Evolutionary conservation across 1,140 invertebrate genomes (phyloP), one percentile per base, ranked within the genome.

Genomic region (Gonioctena quinquepunctata): DNA sequence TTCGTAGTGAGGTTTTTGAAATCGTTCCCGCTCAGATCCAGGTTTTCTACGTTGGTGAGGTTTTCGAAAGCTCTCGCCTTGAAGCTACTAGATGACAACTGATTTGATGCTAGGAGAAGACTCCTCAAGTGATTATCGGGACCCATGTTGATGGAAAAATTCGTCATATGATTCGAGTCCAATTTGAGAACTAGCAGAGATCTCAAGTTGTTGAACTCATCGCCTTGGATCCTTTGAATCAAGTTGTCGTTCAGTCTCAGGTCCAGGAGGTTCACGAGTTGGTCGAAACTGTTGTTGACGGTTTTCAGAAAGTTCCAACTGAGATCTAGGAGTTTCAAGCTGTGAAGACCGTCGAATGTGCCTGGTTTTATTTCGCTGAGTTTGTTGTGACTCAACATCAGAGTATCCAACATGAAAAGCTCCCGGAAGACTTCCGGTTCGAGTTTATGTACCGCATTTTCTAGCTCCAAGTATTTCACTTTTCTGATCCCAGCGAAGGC

Each of bases 291-390:
- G 22, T 82, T 84, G 64, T 87, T 86, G 8, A 92, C 81, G 18
- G 77, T 85, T 16, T 74, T 83, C 0, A 91, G 81, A 4, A 86
- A 80, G 76, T 92, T 92, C 2, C 84, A 73, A 0, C 89, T 90
- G 1, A 92, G 76, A 75, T 90, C 87, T 0, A 92, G 74, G 6
- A 69, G 74, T 11, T 81, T 82, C 7, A 91, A 66, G 65, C 78
- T 79, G 3, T 27, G 28, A 19, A 83, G 56, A 48, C 80, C 81
- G 23, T 72, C 54, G 71, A 83, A 82, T n/a, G 76, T 77, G 4
- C 73, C 54, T 8, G 70, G 63, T 2, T 72, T 42, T 27, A 83
- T 66, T 16, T 68, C 61, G 11, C 19, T 69, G 19, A 83, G 71
- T 7, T 59, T 26, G 66, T 82, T 83, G 27, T 77, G 73, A 6